Conservation (phyloP, 35 echinoderm and acorn worm species). For the Acanthaster planci region DNA sequence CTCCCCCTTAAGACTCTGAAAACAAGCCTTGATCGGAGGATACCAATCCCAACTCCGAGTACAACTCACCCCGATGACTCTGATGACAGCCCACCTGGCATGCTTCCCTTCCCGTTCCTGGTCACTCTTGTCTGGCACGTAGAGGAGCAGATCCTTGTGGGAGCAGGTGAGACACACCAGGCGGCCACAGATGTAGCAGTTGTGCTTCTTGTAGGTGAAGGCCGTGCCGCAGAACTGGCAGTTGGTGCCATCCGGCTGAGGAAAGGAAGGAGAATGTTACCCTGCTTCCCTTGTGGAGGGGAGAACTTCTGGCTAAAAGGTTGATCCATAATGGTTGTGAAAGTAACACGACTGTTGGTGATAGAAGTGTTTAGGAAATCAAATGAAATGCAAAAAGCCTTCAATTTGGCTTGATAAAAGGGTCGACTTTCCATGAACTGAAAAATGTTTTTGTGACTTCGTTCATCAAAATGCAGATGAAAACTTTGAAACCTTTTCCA, state of each 20-base stretch:
- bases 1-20: background rate
- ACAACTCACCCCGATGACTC: constrained; percentile 57
- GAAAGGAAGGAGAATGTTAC: background rate
- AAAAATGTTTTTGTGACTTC: no score
- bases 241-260: constrained; percentile 18
- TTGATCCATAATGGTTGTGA: no score
- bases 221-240: constrained; percentile 52
- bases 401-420: no score
- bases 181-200: constrained; percentile 64
- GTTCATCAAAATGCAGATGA: no score
- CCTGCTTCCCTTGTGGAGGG: background rate
- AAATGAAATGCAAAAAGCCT: no score
- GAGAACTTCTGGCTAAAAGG: no score
- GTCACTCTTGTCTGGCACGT: constrained; percentile 49
- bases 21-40: no score
- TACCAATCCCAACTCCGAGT: background rate
- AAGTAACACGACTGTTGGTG: no score
- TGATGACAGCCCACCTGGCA: constrained; percentile 63
- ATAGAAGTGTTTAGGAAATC: no score
- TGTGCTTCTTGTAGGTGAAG: constrained; percentile 41
- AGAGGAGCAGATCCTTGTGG: constrained; percentile 45
- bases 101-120: constrained; percentile 23
- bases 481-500: no score
- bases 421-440: no score
- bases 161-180: constrained; percentile 56